Conservation (phyloP, 2,888 invertebrate genomes). For the Leptinotarsa haldemani region DNA sequence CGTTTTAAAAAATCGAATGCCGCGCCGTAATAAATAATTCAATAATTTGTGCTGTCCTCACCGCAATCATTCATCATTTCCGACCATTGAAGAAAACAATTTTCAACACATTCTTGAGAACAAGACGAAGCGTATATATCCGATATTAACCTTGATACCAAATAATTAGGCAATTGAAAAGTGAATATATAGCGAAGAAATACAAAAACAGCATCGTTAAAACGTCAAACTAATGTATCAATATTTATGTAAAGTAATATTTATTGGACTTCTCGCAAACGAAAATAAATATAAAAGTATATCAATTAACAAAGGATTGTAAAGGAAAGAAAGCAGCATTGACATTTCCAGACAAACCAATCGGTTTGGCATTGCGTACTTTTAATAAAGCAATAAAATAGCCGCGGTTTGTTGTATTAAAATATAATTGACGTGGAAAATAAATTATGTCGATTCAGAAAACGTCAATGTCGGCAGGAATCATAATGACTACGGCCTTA, state of each 20-base stretch:
- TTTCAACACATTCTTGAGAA: slow-evolving; percentile 30
- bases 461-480: background rate
- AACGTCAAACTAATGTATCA: slow-evolving; percentile 40
- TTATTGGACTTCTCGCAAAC: slow-evolving; percentile 27
- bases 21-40: slow-evolving; percentile 10
- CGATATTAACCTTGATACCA: slow-evolving; percentile 28
- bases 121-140: slow-evolving; percentile 14
- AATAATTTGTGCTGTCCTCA: slow-evolving; percentile 21
- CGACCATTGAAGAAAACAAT: slow-evolving; percentile 28
- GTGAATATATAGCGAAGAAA: slow-evolving; percentile 32
- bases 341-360: slow-evolving; percentile 40
- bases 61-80: slow-evolving; percentile 21
- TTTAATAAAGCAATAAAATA: slow-evolving; percentile 45
- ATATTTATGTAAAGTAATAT: slow-evolving; percentile 41
- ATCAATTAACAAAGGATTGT: slow-evolving; percentile 23
- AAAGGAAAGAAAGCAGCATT: slow-evolving; percentile 36
- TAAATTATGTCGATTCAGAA: slow-evolving; percentile 34
- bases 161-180: slow-evolving; percentile 42
- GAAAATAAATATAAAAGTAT: slow-evolving; percentile 17
- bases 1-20: background rate
- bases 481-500: slow-evolving; percentile 11
- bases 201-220: slow-evolving; percentile 37
- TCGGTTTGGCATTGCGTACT: slow-evolving; percentile 40
- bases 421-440: slow-evolving; percentile 44
- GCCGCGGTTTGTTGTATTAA: slow-evolving; percentile 38